Conservation (phyloP, 2,797 vertebrate genomes). For the Macropus fuliginosus region DNA sequence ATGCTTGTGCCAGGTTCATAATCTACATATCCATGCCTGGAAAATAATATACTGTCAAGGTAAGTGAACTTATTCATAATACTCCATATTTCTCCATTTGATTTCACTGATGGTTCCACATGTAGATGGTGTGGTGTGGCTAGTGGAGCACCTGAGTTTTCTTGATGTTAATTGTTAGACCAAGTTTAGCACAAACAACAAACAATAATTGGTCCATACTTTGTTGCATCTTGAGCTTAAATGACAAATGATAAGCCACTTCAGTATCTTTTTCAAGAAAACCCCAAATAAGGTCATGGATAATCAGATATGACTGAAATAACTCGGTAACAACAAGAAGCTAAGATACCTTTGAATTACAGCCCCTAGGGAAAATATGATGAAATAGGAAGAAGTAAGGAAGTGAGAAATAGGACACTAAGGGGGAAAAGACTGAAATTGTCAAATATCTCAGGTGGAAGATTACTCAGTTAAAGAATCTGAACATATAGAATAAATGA, state of each 20-base stretch:
- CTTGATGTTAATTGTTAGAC: neutral
- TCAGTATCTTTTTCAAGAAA: neutral
- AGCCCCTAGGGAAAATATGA: neutral
- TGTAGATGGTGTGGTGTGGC: neutral
- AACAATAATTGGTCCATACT: neutral
- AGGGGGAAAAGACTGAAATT: neutral
- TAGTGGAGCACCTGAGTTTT: neutral
- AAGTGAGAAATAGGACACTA: neutral
- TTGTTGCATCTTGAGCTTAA: neutral
- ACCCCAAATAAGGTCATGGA: neutral
- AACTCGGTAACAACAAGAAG: neutral
- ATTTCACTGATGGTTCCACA: neutral
- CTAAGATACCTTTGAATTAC: neutral
- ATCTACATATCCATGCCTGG: neutral
- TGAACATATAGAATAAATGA: neutral
- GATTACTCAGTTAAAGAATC: neutral
- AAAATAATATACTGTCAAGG: too few species aligned
- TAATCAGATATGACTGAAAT: neutral
- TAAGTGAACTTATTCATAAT: neutral
- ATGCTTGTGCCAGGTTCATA: neutral
- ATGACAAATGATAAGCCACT: neutral
- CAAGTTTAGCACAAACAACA: neutral
- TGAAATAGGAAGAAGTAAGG: neutral
- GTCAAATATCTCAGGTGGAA: too few species aligned
- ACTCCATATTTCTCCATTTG: neutral